Evolutionary conservation across 2,888 invertebrate genomes (phyloP), one percentile per base, ranked within the genome.

Genomic region (Balanococcus diminutus): DNA sequence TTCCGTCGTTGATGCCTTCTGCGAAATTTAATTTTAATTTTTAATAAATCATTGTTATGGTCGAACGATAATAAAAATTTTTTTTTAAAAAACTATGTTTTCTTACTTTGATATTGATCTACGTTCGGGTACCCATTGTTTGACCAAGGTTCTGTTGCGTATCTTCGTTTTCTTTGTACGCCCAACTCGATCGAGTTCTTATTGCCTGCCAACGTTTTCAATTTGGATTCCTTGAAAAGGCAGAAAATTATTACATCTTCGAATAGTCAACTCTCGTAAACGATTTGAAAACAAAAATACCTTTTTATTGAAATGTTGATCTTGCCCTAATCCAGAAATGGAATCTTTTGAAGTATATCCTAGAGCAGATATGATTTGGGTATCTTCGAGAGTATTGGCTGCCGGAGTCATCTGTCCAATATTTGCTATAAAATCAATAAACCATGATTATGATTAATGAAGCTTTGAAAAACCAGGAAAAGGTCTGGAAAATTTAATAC

Each of bases 1-100:
- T 89, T 75, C 92, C 90, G 87, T 91, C 90, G 88, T 92, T 91
- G 88, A 92, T 92, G 89, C 90, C 90, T 87, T 89, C 89, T 89
- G 88, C 86, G 88, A 88, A 31, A 46, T 25, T 81, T n/a, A 16
- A n/a, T n/a, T 61, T 25, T 2, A 56, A 83, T 36, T 19, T 4
- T 19, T 4, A 36, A 32, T 51, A 32, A n/a, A 4, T 56, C 11
- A 19, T 19, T 46, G 8, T 14, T n/a, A 32, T 5, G 0, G 0
- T 14, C 8, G 16, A 25, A 46, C 14, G 8, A 22, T 22, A n/a
- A n/a, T n/a, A n/a, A n/a, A n/a, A n/a, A n/a, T 56, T 8, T 22
- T 51, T 25, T 32, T 39, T 14, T 1, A 42, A 82, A 82, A 25
- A 46, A 82, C 36, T 67, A n/a, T n/a, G n/a, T 31, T 36, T 32